phyloP scores from a whole-genome alignment of 2,113 vertebrate genomes.

The Oncorhynchus mykiss region DNA sequence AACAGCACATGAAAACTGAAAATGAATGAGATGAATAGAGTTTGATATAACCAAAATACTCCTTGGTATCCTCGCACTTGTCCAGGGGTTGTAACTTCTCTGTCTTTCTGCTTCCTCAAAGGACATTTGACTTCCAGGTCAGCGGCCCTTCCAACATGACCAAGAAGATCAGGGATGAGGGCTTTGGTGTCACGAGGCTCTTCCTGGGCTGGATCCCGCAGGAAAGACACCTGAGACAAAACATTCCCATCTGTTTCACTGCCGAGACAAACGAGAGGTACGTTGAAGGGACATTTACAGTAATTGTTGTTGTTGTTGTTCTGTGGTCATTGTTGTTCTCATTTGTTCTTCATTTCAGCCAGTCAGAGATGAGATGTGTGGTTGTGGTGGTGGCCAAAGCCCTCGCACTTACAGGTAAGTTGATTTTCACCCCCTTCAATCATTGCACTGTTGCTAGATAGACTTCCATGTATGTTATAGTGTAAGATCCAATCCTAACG shows the following conservation, averaged over 20 bases:
- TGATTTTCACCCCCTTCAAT: not conserved
- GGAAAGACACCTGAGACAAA: conserved; percentile 38
- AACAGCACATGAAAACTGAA: no score
- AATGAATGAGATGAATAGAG: no score
- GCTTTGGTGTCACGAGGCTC: conserved; percentile 22
- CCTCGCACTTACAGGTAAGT: conserved; percentile 52
- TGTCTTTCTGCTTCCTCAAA: conserved; percentile 33
- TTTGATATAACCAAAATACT: no score
- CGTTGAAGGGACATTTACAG: not conserved
- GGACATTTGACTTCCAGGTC: conserved; percentile 70
- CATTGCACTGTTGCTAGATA: no score
- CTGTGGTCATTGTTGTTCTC: not conserved
- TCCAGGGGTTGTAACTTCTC: no score
- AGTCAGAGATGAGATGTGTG: conserved; percentile 74
- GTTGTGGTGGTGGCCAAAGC: conserved; percentile 53
- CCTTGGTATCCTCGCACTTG: no score
- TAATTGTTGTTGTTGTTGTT: not conserved
- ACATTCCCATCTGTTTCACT: conserved; percentile 67
- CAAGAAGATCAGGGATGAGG: conserved; percentile 41
- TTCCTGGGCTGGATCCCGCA: conserved; percentile 64
- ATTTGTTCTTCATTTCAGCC: conserved; percentile 51
- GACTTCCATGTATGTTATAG: no score
- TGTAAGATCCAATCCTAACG: no score
- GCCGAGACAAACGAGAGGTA: conserved; percentile 62
- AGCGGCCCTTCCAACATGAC: conserved; percentile 67